Evolutionary conservation across 2,113 vertebrate genomes (phyloP), one percentile per base, ranked within the genome.

Genomic region (Blennius ocellaris): DNA sequence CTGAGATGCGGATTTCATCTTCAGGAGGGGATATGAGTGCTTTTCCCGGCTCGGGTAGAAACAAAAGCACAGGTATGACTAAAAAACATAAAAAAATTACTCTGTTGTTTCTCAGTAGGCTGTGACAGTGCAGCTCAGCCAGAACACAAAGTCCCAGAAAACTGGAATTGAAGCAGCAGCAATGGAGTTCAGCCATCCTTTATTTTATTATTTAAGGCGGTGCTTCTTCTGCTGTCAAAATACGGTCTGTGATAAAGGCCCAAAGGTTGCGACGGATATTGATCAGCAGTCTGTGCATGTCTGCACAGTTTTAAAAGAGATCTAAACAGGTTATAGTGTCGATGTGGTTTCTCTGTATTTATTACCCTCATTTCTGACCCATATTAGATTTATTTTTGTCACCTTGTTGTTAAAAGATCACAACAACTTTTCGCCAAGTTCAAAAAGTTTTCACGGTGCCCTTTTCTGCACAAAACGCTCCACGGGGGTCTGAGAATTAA

Each of bases 171-270:
- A 55, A 6, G 21, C 50, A 45, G 14, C 14, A 44, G 36, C 21
- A 37, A 45, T 37, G 17, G 51, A 55, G 38, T 55, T 16, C 41
- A 47, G 51, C 51, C 51, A 21, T 53, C 38, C n/a, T 44, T 43
- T 4, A 12, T 37, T 44, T 30, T 16, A 14, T n/a, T 44, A 37
- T 45, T 30, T 12, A 45, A 7, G 10, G 1, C 0, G 41, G 11
- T 43, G 38, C 16, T n/a, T 30, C 41, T 53, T 17, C 15, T 21
- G 11, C 49, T 65, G 39, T 43, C 17, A 41, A 11, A 63, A 36
- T 53, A 1, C 5, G 8, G 15, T 16, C 16, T 36, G 11, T 60
- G 41, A 59, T 43, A 12, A 14, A 44, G 16, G 68, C n/a, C 9
- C 8, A 8, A 3, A 17, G 14, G 39, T 47, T 2, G 21, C 6